phyloP scores from a whole-genome alignment of 2,888 invertebrate species.

The Leptinotarsa haldemani region DNA sequence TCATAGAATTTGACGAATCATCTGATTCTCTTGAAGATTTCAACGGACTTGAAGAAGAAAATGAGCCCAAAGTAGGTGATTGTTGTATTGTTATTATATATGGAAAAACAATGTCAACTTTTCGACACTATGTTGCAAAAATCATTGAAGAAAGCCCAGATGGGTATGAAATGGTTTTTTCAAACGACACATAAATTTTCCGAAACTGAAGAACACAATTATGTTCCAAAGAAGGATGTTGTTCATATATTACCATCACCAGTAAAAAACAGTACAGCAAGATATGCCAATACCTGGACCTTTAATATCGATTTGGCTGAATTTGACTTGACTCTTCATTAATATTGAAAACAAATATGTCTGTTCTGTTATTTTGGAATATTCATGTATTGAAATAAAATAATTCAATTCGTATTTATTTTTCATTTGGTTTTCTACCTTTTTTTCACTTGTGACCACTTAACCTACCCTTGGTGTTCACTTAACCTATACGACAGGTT shows the following conservation, averaged over 20 bases:
- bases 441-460: constrained; percentile 1
- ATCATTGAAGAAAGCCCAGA: constrained; percentile 3
- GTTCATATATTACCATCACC: constrained; percentile 10
- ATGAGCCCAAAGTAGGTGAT: constrained; percentile 5
- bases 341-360: constrained; percentile 1
- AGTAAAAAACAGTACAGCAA: constrained; percentile 9
- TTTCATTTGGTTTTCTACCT: constrained; percentile 5
- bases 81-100: not conserved
- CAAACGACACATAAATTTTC: not conserved
- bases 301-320: constrained; percentile 3
- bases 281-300: constrained; percentile 6
- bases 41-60: not conserved
- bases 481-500: not conserved
- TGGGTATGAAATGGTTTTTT: constrained; percentile 6
- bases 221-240: constrained; percentile 14
- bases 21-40: constrained; percentile 12
- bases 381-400: constrained; percentile 4
- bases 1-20: constrained; percentile 12
- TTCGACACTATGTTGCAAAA: constrained; percentile 10
- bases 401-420: not conserved
- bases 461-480: not conserved
- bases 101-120: constrained; percentile 6
- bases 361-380: constrained; percentile 1
- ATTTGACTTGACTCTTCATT: constrained; percentile 10
- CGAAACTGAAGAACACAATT: constrained; percentile 6